These are phyloP conservation scores for Corythornis cristatus DNA, from an alignment of 2,113 vertebrate species.

Conservation along the genomic window DNA sequence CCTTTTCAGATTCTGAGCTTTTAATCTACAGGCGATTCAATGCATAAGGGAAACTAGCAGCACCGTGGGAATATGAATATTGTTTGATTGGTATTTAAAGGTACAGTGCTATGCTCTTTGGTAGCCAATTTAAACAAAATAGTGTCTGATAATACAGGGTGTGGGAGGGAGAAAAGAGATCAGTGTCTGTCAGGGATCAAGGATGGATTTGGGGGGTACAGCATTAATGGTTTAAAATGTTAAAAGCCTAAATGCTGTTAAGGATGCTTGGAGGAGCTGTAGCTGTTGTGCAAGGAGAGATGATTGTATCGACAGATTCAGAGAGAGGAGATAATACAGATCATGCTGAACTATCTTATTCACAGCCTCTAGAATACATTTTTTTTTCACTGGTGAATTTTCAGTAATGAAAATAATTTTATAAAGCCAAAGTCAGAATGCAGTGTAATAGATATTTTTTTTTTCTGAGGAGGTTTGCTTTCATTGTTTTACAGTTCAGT, in stretches of 20 bases:
- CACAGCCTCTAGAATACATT: background rate
- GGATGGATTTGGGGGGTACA: slow-evolving; percentile 22
- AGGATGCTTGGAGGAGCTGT: slow-evolving; percentile 40
- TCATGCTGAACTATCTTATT: background rate
- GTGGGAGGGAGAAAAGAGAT: slow-evolving; percentile 13
- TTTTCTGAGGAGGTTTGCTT: background rate
- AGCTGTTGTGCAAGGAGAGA: slow-evolving; percentile 11
- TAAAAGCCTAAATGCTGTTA: background rate
- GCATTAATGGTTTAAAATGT: slow-evolving; percentile 41
- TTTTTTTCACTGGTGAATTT: slow-evolving; percentile 10
- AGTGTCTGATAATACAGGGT: slow-evolving; percentile 42
- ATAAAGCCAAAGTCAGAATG: background rate
- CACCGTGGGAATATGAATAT: slow-evolving; percentile 69
- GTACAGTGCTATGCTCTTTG: slow-evolving; percentile 58
- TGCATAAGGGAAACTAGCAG: slow-evolving; percentile 65
- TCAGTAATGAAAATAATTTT: background rate
- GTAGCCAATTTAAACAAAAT: slow-evolving; percentile 51
- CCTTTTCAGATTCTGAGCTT: slow-evolving; percentile 69
- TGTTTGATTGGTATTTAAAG: slow-evolving; percentile 72
- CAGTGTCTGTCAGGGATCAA: slow-evolving; percentile 33
- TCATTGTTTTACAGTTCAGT: background rate
- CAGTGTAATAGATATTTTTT: background rate
- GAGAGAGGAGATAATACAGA: background rate
- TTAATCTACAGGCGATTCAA: slow-evolving; percentile 60
- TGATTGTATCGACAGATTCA: background rate